phyloP scores from a whole-genome alignment of 2,797 vertebrate species.

The Threskiornis aethiopicus region DNA sequence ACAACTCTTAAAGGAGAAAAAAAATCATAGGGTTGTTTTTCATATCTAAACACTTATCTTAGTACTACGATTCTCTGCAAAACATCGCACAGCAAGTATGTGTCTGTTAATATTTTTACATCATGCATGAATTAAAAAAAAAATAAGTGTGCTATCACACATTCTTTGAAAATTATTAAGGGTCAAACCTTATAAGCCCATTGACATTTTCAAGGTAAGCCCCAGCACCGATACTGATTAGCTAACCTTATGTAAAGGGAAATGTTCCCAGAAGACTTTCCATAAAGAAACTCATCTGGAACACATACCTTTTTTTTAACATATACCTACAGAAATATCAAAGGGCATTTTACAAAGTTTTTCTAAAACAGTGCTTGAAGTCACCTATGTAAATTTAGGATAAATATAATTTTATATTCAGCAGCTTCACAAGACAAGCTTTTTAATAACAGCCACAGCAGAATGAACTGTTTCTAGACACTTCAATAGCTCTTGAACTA shows the following conservation, averaged over 20 bases:
- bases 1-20: not conserved
- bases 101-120: not conserved
- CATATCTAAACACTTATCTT: not conserved
- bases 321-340: not conserved
- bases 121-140: not conserved
- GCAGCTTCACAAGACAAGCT: not conserved
- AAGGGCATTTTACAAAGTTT: not conserved
- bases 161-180: not conserved
- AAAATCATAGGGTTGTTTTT: not conserved
- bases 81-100: not conserved
- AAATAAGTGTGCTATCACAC: not conserved
- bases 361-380: not conserved
- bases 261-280: not conserved
- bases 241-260: not conserved
- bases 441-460: not conserved
- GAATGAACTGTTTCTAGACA: not conserved
- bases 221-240: not conserved
- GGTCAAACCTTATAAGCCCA: not conserved
- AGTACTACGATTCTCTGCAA: not conserved
- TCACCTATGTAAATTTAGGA: not conserved
- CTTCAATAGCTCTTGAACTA: not conserved
- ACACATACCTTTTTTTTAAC: not conserved
- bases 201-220: not conserved
- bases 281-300: not conserved
- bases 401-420: not conserved